Base-by-base conservation (phyloP, 2,797 vertebrate species). In the Hoplostethus atlanticus region DNA sequence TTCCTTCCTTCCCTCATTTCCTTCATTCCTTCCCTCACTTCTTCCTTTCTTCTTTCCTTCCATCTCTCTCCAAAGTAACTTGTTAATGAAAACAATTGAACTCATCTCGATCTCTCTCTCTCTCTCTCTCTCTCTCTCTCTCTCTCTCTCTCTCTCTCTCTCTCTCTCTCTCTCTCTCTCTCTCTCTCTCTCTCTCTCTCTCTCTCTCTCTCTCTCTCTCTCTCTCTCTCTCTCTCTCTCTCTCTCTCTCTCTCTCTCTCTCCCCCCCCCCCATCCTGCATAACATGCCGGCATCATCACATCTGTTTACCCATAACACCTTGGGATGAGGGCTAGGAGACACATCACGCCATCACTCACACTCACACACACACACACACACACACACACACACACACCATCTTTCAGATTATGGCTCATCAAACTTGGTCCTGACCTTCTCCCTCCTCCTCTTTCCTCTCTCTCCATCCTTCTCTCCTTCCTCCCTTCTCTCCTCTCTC, bases 251-350 rank as follows among this genome's bases (percentile, higher is more conserved):
- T n/a, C 8, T 34, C 34, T 17, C n/a, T 5, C 0, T 34, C 21
- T 44, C 55, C 21, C 55, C 47, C 53, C 17, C 36, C 8, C 13
- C 25, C 4, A 42, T 15, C 36, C 53, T 46, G 15, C 46, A 31
- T 21, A 53, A 48, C 48, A 68, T 0, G 40, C 71, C 60, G 15
- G 52, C 83, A 79, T 77, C 59, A n/a, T 0, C 16, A 11, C 62
- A 17, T 8, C 4, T 77, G 79, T 87, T 90, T 85, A 89, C 83
- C 64, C 83, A 86, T 52, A 82, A 90, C 77, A 87, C 68, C 48
- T 46, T 2, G 3, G 17, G 55, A 66, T 82, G 80, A 81, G 79
- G 84, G 87, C 13, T 46, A 64, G 65, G n/a, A 78, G 52, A 59
- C 62, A 16, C 66, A 50, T 76, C 68, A 85, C 54, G 50, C 75